Percentiles rank a stretch among this genome's conserved stretches.
Conservation (phyloP, 2,797 vertebrate genomes). For the Semaprochilodus insignis region DNA sequence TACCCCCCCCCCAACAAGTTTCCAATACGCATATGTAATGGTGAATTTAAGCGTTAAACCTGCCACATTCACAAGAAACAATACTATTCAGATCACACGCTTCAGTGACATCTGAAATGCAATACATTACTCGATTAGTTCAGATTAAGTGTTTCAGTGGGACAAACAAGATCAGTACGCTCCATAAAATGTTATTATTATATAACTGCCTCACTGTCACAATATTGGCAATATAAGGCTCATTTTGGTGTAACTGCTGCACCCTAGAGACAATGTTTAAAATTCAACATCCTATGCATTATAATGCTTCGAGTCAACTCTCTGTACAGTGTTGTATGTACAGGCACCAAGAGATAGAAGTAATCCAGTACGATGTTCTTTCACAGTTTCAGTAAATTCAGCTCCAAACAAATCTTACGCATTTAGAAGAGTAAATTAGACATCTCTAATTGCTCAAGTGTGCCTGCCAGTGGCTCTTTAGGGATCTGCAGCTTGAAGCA, state of each 20-base stretch:
- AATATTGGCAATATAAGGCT: background rate
- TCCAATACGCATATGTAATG: background rate
- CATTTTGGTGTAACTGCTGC: background rate
- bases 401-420: background rate
- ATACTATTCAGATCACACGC: background rate
- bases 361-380: background rate
- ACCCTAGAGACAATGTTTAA: background rate
- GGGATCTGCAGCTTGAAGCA: conserved; percentile 51
- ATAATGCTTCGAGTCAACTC: background rate
- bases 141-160: background rate
- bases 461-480: conserved; percentile 58
- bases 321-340: background rate
- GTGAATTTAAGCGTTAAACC: background rate
- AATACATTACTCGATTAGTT: background rate
- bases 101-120: background rate
- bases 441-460: conserved; percentile 53
- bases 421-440: conserved; percentile 21
- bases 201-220: too few relatives aligned
- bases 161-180: background rate
- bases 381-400: conserved; percentile 5
- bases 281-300: background rate
- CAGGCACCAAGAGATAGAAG: background rate
- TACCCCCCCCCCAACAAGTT: too few relatives aligned
- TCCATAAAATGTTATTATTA: too few relatives aligned
- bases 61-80: background rate